Percentiles rank a stretch among this genome's conserved stretches.
Conservation (phyloP, 2,888 invertebrate species). For the Cistogaster globosa region DNA sequence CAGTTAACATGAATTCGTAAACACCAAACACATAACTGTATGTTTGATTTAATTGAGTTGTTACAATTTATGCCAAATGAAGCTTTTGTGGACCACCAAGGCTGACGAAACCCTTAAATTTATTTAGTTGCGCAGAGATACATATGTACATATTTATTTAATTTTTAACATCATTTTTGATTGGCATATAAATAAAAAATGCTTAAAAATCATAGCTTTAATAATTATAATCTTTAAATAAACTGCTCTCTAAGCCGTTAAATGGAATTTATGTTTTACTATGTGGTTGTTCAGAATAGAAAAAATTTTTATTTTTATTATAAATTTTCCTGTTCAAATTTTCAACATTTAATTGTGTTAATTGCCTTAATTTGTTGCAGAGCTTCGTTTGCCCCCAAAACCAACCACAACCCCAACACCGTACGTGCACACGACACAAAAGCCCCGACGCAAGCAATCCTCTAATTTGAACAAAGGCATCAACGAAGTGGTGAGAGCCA, state of each 20-base stretch:
- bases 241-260: constrained; percentile 21
- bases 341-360: constrained; percentile 59
- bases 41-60: constrained; percentile 69
- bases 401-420: constrained; percentile 82
- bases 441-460: constrained; percentile 80
- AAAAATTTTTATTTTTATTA: constrained; percentile 23
- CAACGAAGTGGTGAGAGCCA: constrained; percentile 82
- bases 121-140: constrained; percentile 11
- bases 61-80: not conserved
- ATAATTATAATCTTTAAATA: not conserved
- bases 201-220: not conserved
- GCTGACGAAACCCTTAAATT: not conserved
- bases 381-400: constrained; percentile 82
- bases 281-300: constrained; percentile 13
- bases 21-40: too few species aligned
- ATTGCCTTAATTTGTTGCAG: constrained; percentile 79
- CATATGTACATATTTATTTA: constrained; percentile 9
- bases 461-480: constrained; percentile 79
- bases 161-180: constrained; percentile 27
- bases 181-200: constrained; percentile 4
- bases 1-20: too few species aligned
- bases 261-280: constrained; percentile 12
- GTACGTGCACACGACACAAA: constrained; percentile 80
- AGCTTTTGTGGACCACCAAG: not conserved
- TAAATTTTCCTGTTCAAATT: constrained; percentile 34